Base-by-base conservation (phyloP, 1,140 invertebrate genomes). In the Drosophila biarmipes region DNA sequence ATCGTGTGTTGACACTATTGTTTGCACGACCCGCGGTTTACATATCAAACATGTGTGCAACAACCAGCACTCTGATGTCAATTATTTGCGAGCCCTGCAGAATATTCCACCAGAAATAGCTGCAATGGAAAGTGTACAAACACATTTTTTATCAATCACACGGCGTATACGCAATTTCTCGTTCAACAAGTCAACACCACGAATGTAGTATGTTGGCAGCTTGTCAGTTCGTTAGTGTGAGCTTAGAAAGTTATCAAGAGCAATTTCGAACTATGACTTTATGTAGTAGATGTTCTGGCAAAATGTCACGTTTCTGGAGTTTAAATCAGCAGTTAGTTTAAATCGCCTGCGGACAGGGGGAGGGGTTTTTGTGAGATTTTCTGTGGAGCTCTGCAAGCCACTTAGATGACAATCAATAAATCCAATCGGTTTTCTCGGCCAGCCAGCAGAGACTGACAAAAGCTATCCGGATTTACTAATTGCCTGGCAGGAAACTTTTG, bases 401-500 rank as follows among this genome's bases (percentile, higher is more conserved):
- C 63, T 55, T 68, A 31, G 66, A 46, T 68, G 63, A 68, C 63
- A 69, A 69, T 69, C 66, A 68, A 68, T 56, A 69, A 69, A 40
- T 48, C 69, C 67, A 52, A 51, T 73, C 45, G 45, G 24, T 34
- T 42, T 35, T 17, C 38, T 38, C 29, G 17, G 6, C 17, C 40
- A 40, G 58, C 27, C 53, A 48, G 55, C 53, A 74, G 57, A 1
- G 40, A 10, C 42, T 54, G 40, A 63, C 55, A 82, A 58, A 72
- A 82, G 74, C 63, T 42, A 80, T 86, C 61, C 68, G 78, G 73
- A 76, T 59, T 66, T 84, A 29, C 54, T 77, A 73, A 80, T 86
- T 86, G 81, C 53, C 66, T 54, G 35, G 31, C 40, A 59, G 27
- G 12, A 64, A 77, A 85, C 52, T 84, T 84, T 71, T 43, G 43